These are phyloP conservation scores for Liparis tanakae DNA, from an alignment of 2,797 vertebrate genomes.

Conservation along the genomic window DNA sequence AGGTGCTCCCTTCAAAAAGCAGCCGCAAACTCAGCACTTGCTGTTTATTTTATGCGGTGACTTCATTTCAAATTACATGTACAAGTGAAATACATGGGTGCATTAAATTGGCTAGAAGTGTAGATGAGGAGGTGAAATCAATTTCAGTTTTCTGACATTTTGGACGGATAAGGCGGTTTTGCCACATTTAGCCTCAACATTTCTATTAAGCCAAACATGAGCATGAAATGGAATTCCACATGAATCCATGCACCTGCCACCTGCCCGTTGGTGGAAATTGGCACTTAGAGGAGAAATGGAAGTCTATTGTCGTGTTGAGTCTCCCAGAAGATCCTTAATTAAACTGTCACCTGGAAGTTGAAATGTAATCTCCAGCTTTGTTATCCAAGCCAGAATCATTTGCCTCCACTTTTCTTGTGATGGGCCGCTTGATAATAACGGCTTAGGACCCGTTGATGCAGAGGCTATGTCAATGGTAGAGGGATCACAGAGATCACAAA, in stretches of 20 bases:
- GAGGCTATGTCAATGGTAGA: constrained; percentile 61
- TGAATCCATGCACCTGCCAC: constrained; percentile 82
- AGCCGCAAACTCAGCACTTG: constrained; percentile 12
- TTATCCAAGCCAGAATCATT: constrained; percentile 84
- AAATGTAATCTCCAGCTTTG: constrained; percentile 84
- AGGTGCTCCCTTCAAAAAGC: constrained; percentile 16
- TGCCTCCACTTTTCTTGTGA: constrained; percentile 77
- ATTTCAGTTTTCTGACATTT: constrained; percentile 68
- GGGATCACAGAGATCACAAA: constrained; percentile 58
- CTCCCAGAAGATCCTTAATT: constrained; percentile 85
- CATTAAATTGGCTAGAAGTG: constrained; percentile 44
- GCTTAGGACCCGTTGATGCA: constrained; percentile 62
- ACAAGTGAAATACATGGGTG: constrained; percentile 30
- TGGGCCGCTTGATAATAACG: constrained; percentile 72
- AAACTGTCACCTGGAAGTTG: constrained; percentile 86
- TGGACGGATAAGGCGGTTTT: constrained; percentile 68
- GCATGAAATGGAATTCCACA: constrained; percentile 85
- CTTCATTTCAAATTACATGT: constrained; percentile 47
- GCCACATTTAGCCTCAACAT: constrained; percentile 75
- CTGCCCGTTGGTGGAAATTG: constrained; percentile 82
- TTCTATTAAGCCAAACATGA: constrained; percentile 82
- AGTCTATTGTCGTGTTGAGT: constrained; percentile 84
- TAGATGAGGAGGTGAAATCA: constrained; percentile 61
- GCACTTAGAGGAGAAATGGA: constrained; percentile 84
- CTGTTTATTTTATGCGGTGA: constrained; percentile 33